Conservation (phyloP, 2,888 invertebrate species). For the Perithous albicinctus region DNA sequence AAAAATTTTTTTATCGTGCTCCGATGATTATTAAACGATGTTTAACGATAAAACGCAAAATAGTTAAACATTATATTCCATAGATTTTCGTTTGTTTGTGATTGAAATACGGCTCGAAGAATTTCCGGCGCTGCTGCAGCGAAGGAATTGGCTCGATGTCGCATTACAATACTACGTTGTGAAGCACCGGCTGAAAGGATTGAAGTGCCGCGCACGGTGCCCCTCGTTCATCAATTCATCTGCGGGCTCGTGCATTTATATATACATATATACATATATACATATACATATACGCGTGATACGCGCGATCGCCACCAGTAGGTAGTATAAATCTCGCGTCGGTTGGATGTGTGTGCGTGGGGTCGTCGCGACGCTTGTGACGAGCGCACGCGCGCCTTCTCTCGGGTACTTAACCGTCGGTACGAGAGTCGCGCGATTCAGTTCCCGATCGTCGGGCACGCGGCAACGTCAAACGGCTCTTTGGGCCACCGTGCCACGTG, state of each 20-base stretch:
- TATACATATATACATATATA: not conserved
- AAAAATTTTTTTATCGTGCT: too few relatives aligned
- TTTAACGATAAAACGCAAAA: too few relatives aligned
- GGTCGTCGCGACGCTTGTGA: conserved; percentile 63
- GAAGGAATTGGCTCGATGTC: conserved; percentile 19
- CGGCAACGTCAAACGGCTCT: conserved; percentile 59
- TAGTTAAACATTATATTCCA: too few relatives aligned
- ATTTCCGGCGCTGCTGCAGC: not conserved
- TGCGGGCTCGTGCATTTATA: conserved; percentile 20
- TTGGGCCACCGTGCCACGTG: conserved; percentile 49
- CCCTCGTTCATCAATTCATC: conserved; percentile 63
- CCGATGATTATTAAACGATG: too few relatives aligned
- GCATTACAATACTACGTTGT: conserved; percentile 29
- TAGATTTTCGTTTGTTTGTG: not conserved
- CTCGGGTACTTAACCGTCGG: conserved; percentile 66
- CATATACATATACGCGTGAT: not conserved
- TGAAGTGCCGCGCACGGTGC: conserved; percentile 52
- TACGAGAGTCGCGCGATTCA: conserved; percentile 68
- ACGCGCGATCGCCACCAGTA: conserved; percentile 30
- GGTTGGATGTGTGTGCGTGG: conserved; percentile 24
- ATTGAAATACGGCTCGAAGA: not conserved
- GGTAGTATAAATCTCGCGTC: conserved; percentile 19
- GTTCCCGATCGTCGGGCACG: conserved; percentile 67
- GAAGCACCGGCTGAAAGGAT: conserved; percentile 56
- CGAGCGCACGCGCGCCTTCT: conserved; percentile 67